Percentiles rank a stretch among this genome's conserved stretches.
Evolutionary conservation across 2,113 vertebrate genomes (phyloP).

Genomic region (Micronisus gabar): DNA sequence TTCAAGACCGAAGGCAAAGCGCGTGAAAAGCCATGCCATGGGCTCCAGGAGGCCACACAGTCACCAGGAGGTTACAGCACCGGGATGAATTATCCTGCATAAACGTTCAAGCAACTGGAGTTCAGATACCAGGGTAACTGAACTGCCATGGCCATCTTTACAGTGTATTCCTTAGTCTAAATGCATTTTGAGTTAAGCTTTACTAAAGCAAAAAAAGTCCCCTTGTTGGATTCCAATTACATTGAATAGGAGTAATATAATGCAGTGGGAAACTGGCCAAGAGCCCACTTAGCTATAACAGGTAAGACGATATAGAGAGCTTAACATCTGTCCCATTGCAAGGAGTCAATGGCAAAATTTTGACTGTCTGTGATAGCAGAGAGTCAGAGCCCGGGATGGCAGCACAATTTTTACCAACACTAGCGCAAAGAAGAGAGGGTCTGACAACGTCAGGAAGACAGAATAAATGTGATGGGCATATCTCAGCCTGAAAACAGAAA

Average conservation of each 20-base stretch:
- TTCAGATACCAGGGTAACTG: background rate
- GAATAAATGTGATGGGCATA: background rate
- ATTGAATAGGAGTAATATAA: background rate
- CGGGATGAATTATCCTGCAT: background rate
- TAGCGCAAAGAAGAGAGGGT: background rate
- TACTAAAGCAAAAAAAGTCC: background rate
- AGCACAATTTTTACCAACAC: background rate
- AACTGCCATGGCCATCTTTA: background rate
- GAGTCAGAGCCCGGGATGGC: background rate
- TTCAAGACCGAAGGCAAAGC: background rate
- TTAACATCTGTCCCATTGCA: background rate
- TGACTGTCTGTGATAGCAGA: background rate
- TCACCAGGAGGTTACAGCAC: background rate
- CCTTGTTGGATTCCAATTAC: background rate
- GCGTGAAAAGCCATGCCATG: rapidly evolving
- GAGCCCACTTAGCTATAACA: background rate
- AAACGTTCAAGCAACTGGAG: background rate
- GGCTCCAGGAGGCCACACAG: background rate
- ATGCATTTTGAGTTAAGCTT: background rate
- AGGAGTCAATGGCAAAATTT: background rate
- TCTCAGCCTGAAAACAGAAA: background rate
- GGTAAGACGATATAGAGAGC: background rate
- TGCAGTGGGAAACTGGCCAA: background rate
- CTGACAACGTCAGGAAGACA: background rate
- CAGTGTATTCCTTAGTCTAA: background rate